Evolutionary conservation across 2,797 vertebrate genomes (phyloP), one percentile per base, ranked within the genome.

Genomic region (Knipowitschia caucasica): DNA sequence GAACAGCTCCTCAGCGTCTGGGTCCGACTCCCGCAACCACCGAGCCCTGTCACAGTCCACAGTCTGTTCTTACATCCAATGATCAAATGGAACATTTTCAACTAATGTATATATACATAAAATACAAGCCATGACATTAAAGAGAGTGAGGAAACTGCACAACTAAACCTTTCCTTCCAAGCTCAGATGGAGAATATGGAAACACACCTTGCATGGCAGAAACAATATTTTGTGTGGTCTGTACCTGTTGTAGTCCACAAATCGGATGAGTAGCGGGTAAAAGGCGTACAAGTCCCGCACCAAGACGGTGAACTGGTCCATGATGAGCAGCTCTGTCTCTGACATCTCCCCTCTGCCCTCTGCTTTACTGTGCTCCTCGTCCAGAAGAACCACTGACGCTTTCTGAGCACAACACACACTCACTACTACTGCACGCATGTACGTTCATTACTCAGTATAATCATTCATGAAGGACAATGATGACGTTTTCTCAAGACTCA

Each of bases 181-280:
- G 6, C 34, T 17, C 3, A 36, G 35, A 7, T 17, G 8, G 1
- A 18, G 14, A 36, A 17, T 6, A 7, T 30, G 27, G 27, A 35
- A 15, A 35, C 17, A 35, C 6, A 15, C 12, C 35, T 33, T 33
- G 31, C 10, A 33, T n/a, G 4, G 12, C 4, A 33, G n/a, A 38
- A 38, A 18, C 20, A 18, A 1, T n/a, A 10, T 10, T 21, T 2
- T 21, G 12, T 24, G 21, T 42, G 1, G 34, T 17, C 14, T 3
- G 38, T 74, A 96, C 95, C 95, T 95, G 91, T 97, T 98, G 80
- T 95, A 95, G 86, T 98, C 95, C 51, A 98, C 95, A 57, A 95
- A 98, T 88, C 95, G 88, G 78, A 98, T 96, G 69, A 98, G 87
- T 60, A 98, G 92, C 3, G 95, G 95, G 75, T 98, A 98, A 87